A percentile compares a stretch with the other conserved stretches of the same genome.
Conservation (phyloP, 2,797 vertebrate species). For the Pseudochirops cupreus region DNA sequence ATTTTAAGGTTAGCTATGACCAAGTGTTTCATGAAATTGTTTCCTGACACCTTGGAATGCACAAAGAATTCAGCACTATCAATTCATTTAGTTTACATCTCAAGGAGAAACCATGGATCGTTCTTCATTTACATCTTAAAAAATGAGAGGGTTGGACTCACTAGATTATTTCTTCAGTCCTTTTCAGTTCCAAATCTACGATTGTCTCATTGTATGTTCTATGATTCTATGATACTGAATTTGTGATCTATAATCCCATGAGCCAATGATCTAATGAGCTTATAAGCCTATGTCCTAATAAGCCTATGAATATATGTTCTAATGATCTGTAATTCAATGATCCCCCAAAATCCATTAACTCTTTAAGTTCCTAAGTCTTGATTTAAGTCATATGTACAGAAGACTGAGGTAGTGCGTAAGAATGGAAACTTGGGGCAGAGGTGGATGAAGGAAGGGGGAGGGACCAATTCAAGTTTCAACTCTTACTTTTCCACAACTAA, state of each 20-base stretch:
- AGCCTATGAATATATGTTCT: background rate
- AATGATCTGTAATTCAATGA: background rate
- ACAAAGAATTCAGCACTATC: background rate
- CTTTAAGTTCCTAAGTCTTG: background rate
- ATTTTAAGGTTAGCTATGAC: background rate
- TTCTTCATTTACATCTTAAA: background rate
- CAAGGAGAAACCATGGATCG: background rate
- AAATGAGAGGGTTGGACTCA: background rate
- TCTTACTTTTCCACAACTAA: background rate
- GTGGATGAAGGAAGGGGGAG: background rate
- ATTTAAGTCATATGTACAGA: background rate
- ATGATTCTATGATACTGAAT: background rate
- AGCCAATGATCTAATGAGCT: background rate
- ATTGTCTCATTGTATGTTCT: background rate
- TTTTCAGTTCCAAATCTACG: background rate
- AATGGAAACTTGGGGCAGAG: background rate
- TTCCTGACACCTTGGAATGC: background rate
- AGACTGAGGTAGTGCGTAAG: background rate
- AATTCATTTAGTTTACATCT: background rate
- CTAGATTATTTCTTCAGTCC: background rate
- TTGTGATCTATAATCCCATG: background rate
- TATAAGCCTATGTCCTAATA: background rate
- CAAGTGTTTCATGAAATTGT: background rate
- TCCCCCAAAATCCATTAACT: background rate
- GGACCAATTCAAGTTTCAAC: background rate